Percentiles rank a stretch among this genome's conserved stretches.
Conservation (phyloP, 2,797 vertebrate genomes). For the Argya squamiceps region DNA sequence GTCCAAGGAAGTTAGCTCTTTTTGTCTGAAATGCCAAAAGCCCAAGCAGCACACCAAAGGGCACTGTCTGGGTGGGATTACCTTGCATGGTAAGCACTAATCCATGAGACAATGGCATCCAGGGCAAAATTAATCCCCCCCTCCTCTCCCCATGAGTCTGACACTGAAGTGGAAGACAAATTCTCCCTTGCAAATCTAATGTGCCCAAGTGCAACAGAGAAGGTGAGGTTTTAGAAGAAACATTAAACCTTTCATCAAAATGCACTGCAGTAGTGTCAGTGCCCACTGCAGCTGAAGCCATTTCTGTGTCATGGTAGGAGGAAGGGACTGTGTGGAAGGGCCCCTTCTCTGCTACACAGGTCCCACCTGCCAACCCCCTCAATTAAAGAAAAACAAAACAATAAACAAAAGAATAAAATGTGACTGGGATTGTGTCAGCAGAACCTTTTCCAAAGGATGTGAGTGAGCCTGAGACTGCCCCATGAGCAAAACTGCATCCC, state of each 20-base stretch:
- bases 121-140: not conserved
- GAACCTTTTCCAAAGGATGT: not conserved
- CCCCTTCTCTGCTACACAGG: not conserved
- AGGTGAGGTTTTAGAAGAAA: not conserved
- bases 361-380: rapidly evolving
- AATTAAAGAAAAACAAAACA: not conserved
- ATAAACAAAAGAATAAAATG: not conserved
- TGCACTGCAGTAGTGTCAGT: not conserved
- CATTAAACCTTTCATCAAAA: not conserved
- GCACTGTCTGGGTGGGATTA: rapidly evolving
- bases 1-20: not conserved
- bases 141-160: not conserved
- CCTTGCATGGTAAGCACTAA: not conserved
- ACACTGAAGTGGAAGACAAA: not conserved
- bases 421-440: not conserved
- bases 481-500: not conserved
- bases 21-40: not conserved
- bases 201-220: not conserved
- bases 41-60: not conserved
- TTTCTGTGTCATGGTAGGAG: not conserved
- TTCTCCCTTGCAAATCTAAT: not conserved
- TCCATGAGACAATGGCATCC: not conserved
- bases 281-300: not conserved
- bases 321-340: not conserved
- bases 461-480: not conserved